Evolutionary conservation across 1,140 invertebrate species (phyloP), one percentile per base, ranked within the genome.

Genomic region (Sitobion miscanthi): DNA sequence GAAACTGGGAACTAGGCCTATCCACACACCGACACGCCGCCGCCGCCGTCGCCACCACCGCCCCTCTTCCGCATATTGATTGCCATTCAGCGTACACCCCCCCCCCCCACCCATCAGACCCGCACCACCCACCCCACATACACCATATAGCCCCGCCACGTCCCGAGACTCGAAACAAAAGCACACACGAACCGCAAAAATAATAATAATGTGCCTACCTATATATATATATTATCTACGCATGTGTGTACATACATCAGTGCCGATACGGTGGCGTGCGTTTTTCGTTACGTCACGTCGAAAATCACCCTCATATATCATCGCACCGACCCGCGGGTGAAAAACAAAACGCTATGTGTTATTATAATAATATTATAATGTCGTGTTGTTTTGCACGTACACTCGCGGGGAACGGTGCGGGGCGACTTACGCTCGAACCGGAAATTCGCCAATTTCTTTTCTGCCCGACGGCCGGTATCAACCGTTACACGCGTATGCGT

Each of bases 1-100:
- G 91, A 92, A 85, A 85, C 91, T 92, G 91, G 49, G 54, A 85
- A 85, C 77, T 83, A 91, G 90, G 69, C 62, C 90, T 82, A n/a
- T 77, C 30, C 62, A 77, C 62, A 77, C n/a, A 20, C 62, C 49
- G 35, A 23, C 49, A 25, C 77, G n/a, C 20, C 47, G 52, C 17
- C 45, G 45, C 45, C 45, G 45, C 45, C 45, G 9, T n/a, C 69
- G 30, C 20, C 47, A 20, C 17, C 45, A 9, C 45, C 45, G 45
- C 45, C 62, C 91, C 91, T 11, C 54, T 21, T 82, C 91, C 57
- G 83, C 35, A 92, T 92, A 92, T 92, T 85, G 91, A 92, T 92
- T 92, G 91, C 77, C 91, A 54, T 92, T 92, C 49, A 30, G 35
- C 49, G 3, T 77, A 35, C 14, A 42, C 21, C 49, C 49, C 7